Evolutionary conservation across 92 coral and sea anemone genomes (phyloP).

Genomic region (Porites rus): DNA sequence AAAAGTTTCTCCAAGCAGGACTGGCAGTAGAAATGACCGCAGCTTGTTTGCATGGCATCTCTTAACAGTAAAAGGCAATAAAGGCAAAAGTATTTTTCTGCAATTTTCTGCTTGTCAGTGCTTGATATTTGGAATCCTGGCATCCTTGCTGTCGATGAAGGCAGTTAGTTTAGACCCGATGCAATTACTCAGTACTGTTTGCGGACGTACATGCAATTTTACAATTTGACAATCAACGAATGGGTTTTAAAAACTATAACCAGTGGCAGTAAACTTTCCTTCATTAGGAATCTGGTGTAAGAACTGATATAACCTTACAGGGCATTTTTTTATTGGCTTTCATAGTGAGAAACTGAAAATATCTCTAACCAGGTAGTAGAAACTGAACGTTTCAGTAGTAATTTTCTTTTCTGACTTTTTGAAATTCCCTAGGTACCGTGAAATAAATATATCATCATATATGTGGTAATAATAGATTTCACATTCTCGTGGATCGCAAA

Average conservation of each 20-base stretch:
- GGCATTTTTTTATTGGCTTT: too few relatives aligned
- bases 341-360: background rate
- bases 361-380: background rate
- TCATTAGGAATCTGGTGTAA: too few relatives aligned
- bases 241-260: background rate
- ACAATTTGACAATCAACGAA: background rate
- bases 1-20: constrained; percentile 37
- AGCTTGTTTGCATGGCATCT: constrained; percentile 60
- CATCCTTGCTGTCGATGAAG: constrained; percentile 6
- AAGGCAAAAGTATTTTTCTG: constrained; percentile 45
- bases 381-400: background rate
- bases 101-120: constrained; percentile 27
- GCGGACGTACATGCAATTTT: background rate
- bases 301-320: too few relatives aligned
- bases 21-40: constrained; percentile 68
- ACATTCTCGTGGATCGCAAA: too few relatives aligned
- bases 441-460: too few relatives aligned
- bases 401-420: background rate
- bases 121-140: constrained; percentile 48
- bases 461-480: too few relatives aligned
- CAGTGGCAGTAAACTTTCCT: too few relatives aligned
- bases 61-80: constrained; percentile 45
- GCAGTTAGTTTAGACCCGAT: background rate
- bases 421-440: too few relatives aligned
- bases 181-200: background rate